Base-by-base conservation (phyloP, 2,797 vertebrate species). In the Cossypha niveicapilla region DNA sequence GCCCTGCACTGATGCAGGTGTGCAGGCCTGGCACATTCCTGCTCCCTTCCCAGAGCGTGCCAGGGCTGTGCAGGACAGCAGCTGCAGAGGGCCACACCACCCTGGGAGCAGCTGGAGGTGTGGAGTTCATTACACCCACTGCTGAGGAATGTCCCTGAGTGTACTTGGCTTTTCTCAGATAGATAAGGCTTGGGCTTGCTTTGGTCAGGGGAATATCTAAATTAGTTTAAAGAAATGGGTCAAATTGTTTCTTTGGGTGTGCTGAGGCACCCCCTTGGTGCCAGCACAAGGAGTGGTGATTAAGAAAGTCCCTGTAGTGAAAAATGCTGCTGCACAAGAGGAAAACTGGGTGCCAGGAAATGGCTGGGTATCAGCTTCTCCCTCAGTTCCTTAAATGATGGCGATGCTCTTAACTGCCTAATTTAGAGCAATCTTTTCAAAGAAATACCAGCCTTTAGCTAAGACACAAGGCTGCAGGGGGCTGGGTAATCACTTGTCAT, bases 381-480 rank as follows among this genome's bases (percentile, higher is more conserved):
- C 35, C 70, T 44, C 53, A 4, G 56, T 88, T 91, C 80, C 53
- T 89, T 85, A 74, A 71, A 82, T 77, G 80, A 89, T 92, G 74
- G 47, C 0, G 21, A 1, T 71, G 65, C 39, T 94, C 86, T 93
- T 92, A 93, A 80, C 61, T 88, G 44, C n/a, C 90, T 93, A 68
- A 93, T 92, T 93, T 90, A 65, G 72, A 80, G 72, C 71, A 96
- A 95, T 94, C 95, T 96, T 95, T 85, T 96, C 94, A 96, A 95
- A 96, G 77, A 86, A 85, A 74, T 65, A 80, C 11, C 4, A 70
- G 88, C 88, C 74, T 95, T 92, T 88, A 93, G 63, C 88, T 95
- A 93, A 94, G 80, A 94, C 57, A 48, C 48, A 71, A 56, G 90
- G 86, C 32, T 94, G 75, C 11, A 11, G 72, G 34, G 34, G 56